Conservation (phyloP, 2,113 vertebrate genomes). For the Paralichthys olivaceus region DNA sequence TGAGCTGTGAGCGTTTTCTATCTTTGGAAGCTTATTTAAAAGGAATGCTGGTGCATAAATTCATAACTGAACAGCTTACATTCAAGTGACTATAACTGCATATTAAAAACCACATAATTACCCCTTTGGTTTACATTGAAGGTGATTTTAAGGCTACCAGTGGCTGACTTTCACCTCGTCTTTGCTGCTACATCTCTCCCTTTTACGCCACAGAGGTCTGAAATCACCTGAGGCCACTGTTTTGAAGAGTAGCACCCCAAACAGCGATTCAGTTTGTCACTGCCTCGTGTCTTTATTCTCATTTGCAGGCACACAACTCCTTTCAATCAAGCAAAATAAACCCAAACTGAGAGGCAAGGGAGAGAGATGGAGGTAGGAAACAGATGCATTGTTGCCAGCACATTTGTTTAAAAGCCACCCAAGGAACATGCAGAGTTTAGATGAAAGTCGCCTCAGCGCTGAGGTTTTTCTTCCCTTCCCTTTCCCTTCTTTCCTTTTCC, state of each 20-base stretch:
- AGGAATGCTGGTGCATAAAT: no score
- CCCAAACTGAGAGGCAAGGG: not conserved
- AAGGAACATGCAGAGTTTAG: conserved; percentile 20
- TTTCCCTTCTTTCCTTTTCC: conserved; percentile 22
- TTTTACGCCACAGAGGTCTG: no score
- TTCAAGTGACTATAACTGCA: not conserved
- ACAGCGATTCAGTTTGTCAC: not conserved
- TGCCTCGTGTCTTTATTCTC: not conserved
- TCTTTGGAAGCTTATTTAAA: no score
- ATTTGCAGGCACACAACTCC: not conserved
- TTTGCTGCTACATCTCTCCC: no score
- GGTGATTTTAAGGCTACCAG: no score
- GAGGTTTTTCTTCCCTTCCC: not conserved
- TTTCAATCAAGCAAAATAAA: not conserved
- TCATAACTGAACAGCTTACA: no score
- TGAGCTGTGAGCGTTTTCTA: no score
- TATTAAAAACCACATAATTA: no score
- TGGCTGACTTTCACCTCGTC: no score
- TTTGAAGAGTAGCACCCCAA: no score
- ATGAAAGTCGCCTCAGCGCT: conserved; percentile 19
- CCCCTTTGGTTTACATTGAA: no score
- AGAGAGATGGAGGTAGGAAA: not conserved
- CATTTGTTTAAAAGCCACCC: conserved; percentile 35
- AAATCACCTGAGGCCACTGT: no score
- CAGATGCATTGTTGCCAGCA: not conserved